Base-by-base conservation (phyloP, 2,113 vertebrate genomes). In the Oncorhynchus keta region DNA sequence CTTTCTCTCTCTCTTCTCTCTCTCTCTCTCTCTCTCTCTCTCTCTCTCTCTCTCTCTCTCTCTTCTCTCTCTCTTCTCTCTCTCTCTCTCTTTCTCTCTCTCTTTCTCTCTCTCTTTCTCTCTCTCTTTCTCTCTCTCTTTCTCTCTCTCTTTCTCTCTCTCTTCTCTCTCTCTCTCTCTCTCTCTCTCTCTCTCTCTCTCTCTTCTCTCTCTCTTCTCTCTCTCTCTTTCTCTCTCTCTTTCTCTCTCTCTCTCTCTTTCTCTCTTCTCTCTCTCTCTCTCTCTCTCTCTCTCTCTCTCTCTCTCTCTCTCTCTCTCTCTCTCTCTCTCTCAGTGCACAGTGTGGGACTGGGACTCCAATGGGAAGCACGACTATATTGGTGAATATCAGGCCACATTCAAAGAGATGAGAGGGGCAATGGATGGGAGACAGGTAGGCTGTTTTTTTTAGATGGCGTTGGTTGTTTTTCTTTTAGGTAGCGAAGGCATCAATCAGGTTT, bases 331-430 rank as follows among this genome's bases (percentile, higher is more conserved):
- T 3, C 90, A 97, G 95, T 96, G 95, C 86, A 95, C 95, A 71
- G 95, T 97, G n/a, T 99, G 97, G 97, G 97, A 99, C 90, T 99
- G 97, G 97, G 97, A 99, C 93, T 99, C 97, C 51, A 99, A 99
- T 0, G 97, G 97, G 51, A 99, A 99, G 65, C 97, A 99, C 13
- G 97, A 99, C 92, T 99, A 97, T 90, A 99, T 99, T 26, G 97
- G 97, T 12, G 97, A 99, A 70, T 99, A 97, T 48, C 95, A 94
- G 84, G 95, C 97, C 0, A 95, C 95, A 0, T 99, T 99, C 89
- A 97, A 96, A 81, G 97, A 99, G 89, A 99, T 99, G 97, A 89
- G 93, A 85, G 96, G 94, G 75, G 97, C 97, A 26, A 95, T 96
- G 91, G 97, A 99, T 59, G 97, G 97, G 30, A 93, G 95, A 76